Conservation (phyloP, 2,888 invertebrate species). For the Neuroscelio doddi region DNA sequence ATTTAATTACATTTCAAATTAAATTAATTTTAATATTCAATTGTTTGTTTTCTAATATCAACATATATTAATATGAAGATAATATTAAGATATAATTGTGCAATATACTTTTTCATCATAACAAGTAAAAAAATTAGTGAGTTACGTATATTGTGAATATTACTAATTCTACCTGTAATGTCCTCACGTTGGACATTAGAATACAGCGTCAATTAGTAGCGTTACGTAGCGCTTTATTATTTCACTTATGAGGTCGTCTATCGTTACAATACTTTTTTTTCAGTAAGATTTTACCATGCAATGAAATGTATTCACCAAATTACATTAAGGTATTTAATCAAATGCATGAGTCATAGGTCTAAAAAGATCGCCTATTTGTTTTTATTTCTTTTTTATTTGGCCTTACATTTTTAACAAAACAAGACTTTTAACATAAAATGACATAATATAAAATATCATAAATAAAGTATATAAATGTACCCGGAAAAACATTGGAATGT, state of each 20-base stretch:
- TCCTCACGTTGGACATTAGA: neutral
- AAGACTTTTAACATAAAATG: neutral
- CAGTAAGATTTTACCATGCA: neutral
- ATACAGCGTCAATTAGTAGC: neutral
- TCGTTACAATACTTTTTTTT: neutral
- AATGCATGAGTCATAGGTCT: neutral
- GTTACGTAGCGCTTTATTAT: constrained; percentile 4
- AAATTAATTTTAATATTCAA: too few relatives aligned
- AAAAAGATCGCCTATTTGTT: too few relatives aligned
- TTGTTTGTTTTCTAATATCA: too few relatives aligned
- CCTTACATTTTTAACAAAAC: too few relatives aligned
- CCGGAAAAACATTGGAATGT: too few relatives aligned
- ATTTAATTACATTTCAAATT: too few relatives aligned
- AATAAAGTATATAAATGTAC: too few relatives aligned
- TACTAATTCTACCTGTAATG: neutral
- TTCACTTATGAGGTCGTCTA: neutral
- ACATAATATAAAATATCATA: too few relatives aligned
- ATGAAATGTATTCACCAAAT: neutral
- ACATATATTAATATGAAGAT: too few relatives aligned
- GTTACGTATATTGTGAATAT: neutral
- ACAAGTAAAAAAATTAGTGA: constrained; percentile 5
- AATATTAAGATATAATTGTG: neutral
- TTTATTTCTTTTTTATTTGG: neutral
- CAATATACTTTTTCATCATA: neutral
- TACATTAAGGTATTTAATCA: neutral